Percentiles rank a stretch among this genome's conserved stretches.
These are phyloP conservation scores for Archips crataeganus DNA, from an alignment of 2,888 invertebrate genomes.

Conservation along the genomic window DNA sequence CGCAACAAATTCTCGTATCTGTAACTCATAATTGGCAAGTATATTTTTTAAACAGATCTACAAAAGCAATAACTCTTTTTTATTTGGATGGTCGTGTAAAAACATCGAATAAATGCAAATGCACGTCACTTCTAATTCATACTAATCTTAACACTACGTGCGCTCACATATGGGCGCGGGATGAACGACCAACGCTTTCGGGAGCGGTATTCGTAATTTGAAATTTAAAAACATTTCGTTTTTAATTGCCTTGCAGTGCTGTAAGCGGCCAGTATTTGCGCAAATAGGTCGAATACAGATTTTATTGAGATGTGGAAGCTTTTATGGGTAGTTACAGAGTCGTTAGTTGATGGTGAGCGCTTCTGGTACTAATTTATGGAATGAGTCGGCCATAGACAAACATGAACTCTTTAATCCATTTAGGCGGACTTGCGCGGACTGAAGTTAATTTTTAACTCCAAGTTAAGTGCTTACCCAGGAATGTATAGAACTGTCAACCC, in stretches of 20 bases:
- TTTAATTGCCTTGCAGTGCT: slow-evolving; percentile 53
- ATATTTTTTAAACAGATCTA: too few relatives aligned
- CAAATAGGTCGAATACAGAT: slow-evolving; percentile 46
- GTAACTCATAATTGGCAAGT: not conserved
- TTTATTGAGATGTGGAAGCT: slow-evolving; percentile 34
- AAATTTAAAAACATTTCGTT: slow-evolving; percentile 58
- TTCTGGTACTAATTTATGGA: not conserved
- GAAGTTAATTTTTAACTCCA: too few relatives aligned
- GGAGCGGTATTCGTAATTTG: slow-evolving; percentile 64
- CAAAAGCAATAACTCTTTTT: too few relatives aligned
- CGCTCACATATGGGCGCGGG: slow-evolving; percentile 74
- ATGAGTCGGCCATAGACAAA: not conserved
- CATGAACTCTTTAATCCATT: not conserved
- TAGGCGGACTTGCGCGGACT: not conserved
- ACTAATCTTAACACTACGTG: slow-evolving; percentile 61
- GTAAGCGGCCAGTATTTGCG: slow-evolving; percentile 35
- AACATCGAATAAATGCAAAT: slow-evolving; percentile 55
- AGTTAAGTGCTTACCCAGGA: too few relatives aligned
- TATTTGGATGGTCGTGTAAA: not conserved
- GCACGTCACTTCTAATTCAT: slow-evolving; percentile 68
- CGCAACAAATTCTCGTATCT: not conserved
- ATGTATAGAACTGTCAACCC: too few relatives aligned
- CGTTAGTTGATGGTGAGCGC: not conserved
- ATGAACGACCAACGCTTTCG: slow-evolving; percentile 79
- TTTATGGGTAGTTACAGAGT: slow-evolving; percentile 44